Conservation (phyloP, 1,140 invertebrate genomes). For the Tenebrio molitor region DNA sequence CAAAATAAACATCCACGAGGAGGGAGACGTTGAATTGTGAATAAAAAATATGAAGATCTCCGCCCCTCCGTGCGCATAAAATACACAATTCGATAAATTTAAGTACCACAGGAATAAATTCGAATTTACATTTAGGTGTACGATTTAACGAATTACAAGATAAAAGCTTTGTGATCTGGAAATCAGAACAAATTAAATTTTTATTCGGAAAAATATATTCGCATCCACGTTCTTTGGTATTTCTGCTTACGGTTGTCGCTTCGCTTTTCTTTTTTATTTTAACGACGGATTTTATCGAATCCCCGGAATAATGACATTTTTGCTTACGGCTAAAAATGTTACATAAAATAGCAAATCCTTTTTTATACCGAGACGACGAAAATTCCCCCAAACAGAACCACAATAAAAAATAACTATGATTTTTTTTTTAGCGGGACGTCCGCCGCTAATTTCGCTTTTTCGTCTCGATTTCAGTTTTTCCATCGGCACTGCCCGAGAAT, state of each 20-base stretch:
- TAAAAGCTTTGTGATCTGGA: constrained; percentile 14
- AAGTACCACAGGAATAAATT: too few relatives aligned
- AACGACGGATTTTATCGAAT: constrained; percentile 30
- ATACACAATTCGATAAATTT: too few relatives aligned
- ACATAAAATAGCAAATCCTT: constrained; percentile 20
- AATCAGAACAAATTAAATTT: constrained; percentile 37
- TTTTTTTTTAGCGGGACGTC: not conserved
- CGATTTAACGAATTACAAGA: too few relatives aligned
- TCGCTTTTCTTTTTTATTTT: constrained; percentile 9
- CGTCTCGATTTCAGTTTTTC: not conserved
- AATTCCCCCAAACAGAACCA: not conserved
- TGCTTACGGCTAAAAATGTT: constrained; percentile 29
- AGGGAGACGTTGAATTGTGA: too few relatives aligned
- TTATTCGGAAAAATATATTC: constrained; percentile 1
- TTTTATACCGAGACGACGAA: not conserved
- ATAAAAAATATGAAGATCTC: too few relatives aligned
- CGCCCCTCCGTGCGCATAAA: too few relatives aligned
- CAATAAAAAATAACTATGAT: constrained; percentile 11
- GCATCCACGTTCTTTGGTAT: constrained; percentile 15
- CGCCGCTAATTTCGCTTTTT: constrained; percentile 1
- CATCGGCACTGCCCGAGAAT: not conserved
- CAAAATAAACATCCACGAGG: too few relatives aligned
- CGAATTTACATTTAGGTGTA: too few relatives aligned
- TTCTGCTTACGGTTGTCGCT: constrained; percentile 31
- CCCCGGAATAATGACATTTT: constrained; percentile 17